Evolutionary conservation across 92 coral and sea anemone genomes (phyloP).

Genomic region (Porites lobata): DNA sequence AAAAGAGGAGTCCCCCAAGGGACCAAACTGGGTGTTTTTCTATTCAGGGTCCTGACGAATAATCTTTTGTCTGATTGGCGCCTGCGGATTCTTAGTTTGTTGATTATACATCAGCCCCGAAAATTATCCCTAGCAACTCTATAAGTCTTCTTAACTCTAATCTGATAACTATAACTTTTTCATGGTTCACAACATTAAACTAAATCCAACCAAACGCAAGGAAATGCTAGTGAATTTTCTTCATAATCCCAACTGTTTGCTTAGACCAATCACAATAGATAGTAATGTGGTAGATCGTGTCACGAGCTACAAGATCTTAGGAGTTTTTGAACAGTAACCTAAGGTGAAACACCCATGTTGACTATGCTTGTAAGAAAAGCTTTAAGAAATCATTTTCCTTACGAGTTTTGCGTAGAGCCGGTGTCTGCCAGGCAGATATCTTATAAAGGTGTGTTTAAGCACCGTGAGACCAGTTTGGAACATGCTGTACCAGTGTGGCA

Average conservation of each 20-base stretch:
- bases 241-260: conserved; percentile 10
- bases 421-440: too few species aligned
- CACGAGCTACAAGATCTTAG: conserved; percentile 40
- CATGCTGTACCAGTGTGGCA: too few species aligned
- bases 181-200: conserved; percentile 17
- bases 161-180: conserved; percentile 25
- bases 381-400: background rate
- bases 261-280: conserved; percentile 35
- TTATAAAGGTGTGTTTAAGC: too few species aligned
- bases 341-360: conserved; percentile 45
- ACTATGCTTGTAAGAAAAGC: conserved; percentile 29
- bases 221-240: conserved; percentile 45
- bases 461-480: too few species aligned
- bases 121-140: conserved; percentile 47
- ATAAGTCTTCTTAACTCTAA: conserved; percentile 25
- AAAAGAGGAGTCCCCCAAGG: conserved; percentile 56
- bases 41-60: conserved; percentile 41
- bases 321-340: conserved; percentile 28
- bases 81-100: conserved; percentile 30
- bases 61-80: conserved; percentile 38
- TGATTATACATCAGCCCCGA: conserved; percentile 37
- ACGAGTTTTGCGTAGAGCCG: too few species aligned
- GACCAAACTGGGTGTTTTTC: conserved; percentile 50
- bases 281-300: conserved; percentile 45
- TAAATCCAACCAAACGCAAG: conserved; percentile 49